A percentile compares a stretch with the other conserved stretches of the same genome.
These are phyloP conservation scores for Ichneumon xanthorius DNA, from an alignment of 2,888 invertebrate genomes.

Conservation along the genomic window DNA sequence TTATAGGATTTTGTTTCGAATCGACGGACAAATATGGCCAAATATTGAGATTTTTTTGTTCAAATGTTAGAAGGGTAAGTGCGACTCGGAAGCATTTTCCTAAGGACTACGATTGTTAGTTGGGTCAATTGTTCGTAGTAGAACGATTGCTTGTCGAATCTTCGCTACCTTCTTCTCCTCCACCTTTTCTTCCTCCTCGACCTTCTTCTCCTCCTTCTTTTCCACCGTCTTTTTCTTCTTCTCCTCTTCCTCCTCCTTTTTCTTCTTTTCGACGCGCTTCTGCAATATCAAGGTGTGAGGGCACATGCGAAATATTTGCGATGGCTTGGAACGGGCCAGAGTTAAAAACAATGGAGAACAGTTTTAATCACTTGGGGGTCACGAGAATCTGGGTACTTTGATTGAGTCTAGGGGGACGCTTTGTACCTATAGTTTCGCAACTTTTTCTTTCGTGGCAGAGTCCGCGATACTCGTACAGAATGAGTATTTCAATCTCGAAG, in stretches of 20 bases:
- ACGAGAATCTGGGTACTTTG: constrained; percentile 1
- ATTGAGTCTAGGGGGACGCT: not conserved
- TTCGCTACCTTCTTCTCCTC: constrained; percentile 73
- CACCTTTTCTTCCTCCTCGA: constrained; percentile 75
- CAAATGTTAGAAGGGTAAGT: constrained; percentile 56
- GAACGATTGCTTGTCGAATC: constrained; percentile 69
- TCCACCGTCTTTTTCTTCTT: constrained; percentile 82
- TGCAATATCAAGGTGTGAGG: constrained; percentile 71
- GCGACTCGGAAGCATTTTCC: constrained; percentile 60
- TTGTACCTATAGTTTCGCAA: constrained; percentile 64
- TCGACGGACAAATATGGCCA: constrained; percentile 6
- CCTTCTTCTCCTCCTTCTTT: constrained; percentile 83
- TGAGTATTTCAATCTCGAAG: constrained; percentile 29
- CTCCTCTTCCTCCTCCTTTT: constrained; percentile 77
- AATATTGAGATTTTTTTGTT: constrained; percentile 83
- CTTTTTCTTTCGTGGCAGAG: constrained; percentile 85
- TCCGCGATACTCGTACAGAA: not conserved
- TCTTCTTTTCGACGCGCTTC: constrained; percentile 85
- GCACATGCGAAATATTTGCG: constrained; percentile 73
- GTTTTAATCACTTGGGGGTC: constrained; percentile 13
- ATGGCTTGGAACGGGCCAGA: not conserved
- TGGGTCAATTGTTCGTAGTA: constrained; percentile 27
- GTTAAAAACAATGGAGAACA: constrained; percentile 23
- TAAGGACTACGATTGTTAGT: constrained; percentile 64
- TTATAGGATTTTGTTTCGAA: constrained; percentile 33